Evolutionary conservation across 2,797 vertebrate genomes (phyloP).

Genomic region (Chaetophractus vellerosus): DNA sequence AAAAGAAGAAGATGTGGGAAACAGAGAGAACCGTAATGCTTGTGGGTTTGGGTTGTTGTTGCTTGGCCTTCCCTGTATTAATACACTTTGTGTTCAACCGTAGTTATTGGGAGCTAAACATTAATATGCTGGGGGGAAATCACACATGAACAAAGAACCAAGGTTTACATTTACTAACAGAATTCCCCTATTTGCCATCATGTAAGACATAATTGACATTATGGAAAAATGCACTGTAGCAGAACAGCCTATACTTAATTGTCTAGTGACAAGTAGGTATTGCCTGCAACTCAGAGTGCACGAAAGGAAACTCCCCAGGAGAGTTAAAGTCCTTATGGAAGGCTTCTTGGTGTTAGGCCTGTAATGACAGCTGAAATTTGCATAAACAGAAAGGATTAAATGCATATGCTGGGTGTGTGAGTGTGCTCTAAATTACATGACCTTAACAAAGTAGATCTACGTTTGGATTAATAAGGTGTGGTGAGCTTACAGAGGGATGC

Average conservation of each 20-base stretch:
- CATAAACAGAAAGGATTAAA: slow-evolving; percentile 63
- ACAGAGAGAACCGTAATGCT: neutral
- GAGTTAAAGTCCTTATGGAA: neutral
- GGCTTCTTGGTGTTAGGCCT: slow-evolving; percentile 29
- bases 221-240: slow-evolving; percentile 39
- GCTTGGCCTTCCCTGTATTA: neutral
- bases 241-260: slow-evolving; percentile 63
- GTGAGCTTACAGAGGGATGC: slow-evolving; percentile 2
- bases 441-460: slow-evolving; percentile 35
- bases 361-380: slow-evolving; percentile 55
- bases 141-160: neutral
- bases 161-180: neutral
- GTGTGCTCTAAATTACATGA: neutral
- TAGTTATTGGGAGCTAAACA: slow-evolving; percentile 39
- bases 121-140: neutral
- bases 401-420: neutral
- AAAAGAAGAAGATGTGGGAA: neutral
- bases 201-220: slow-evolving; percentile 49
- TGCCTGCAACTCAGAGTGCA: slow-evolving; percentile 23
- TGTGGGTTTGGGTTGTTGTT: neutral
- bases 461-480: slow-evolving; percentile 47
- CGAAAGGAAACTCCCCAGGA: slow-evolving; percentile 54
- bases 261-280: slow-evolving; percentile 43
- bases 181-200: neutral
- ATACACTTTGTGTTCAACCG: neutral